phyloP scores from a whole-genome alignment of 2,797 vertebrate species.

The Masticophis lateralis region DNA sequence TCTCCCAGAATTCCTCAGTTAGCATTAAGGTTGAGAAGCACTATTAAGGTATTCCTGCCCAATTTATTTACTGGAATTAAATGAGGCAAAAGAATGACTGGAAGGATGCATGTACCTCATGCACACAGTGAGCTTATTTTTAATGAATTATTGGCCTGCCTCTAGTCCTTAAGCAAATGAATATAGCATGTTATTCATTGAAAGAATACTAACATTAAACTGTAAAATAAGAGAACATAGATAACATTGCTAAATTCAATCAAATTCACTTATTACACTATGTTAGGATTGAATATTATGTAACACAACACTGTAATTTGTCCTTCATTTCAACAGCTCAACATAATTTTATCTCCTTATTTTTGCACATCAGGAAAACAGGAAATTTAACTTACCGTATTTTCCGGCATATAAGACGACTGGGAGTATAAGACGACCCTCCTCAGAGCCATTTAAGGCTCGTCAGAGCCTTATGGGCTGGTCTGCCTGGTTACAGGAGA shows the following conservation, averaged over 20 bases:
- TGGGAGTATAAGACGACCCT: too few relatives aligned
- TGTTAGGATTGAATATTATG: conserved; percentile 8
- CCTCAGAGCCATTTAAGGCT: too few relatives aligned
- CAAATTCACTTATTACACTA: not conserved
- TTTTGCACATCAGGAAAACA: conserved; percentile 5
- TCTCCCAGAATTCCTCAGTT: not conserved
- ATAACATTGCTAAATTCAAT: not conserved
- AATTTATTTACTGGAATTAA: not conserved
- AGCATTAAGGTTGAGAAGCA: not conserved
- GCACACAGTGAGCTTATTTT: not conserved
- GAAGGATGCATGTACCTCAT: not conserved
- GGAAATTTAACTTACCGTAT: conserved; percentile 5
- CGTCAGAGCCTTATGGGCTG: too few relatives aligned
- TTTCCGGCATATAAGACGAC: too few relatives aligned
- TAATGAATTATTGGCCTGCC: not conserved
- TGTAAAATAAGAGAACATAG: not conserved
- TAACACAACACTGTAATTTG: not conserved
- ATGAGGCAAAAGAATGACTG: not conserved
- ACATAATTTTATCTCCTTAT: not conserved
- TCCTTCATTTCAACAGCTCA: not conserved
- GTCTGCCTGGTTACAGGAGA: too few relatives aligned
- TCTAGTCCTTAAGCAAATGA: not conserved
- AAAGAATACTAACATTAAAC: not conserved
- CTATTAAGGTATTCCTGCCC: not conserved
- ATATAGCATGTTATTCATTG: not conserved